phyloP scores from a whole-genome alignment of 2,113 vertebrate species.

The Entosphenus tridentatus region DNA sequence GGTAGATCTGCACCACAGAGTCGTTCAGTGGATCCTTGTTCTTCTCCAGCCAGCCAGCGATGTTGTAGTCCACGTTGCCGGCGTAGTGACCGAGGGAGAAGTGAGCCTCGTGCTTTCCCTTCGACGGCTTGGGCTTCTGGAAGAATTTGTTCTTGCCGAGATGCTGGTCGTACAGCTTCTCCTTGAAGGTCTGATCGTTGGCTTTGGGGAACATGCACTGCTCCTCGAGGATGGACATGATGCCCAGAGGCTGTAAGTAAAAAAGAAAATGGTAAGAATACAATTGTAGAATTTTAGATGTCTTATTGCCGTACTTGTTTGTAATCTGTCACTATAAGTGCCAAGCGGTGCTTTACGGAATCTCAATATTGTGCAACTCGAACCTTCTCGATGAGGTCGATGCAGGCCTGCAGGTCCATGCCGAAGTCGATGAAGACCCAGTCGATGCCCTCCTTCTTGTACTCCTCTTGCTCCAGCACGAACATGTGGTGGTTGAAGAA shows the following conservation, averaged over 20 bases:
- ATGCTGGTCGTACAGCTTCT: slow-evolving; percentile 15
- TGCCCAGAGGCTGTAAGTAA: background rate
- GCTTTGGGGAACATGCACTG: slow-evolving; percentile 6
- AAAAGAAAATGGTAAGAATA: background rate
- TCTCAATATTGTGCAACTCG: background rate
- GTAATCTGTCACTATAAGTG: background rate
- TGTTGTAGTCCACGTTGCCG: slow-evolving; percentile 21
- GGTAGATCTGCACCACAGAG: slow-evolving; percentile 26
- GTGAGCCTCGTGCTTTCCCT: slow-evolving; percentile 12
- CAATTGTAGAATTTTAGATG: background rate
- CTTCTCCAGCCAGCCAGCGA: slow-evolving; percentile 24
- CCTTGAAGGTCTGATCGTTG: slow-evolving; percentile 2
- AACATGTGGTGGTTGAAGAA: slow-evolving; percentile 25
- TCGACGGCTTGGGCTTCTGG: slow-evolving; percentile 13
- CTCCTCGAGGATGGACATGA: slow-evolving; percentile 5
- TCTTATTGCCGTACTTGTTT: background rate
- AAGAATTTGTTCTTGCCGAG: slow-evolving; percentile 14
- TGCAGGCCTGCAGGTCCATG: slow-evolving; percentile 39
- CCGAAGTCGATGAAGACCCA: slow-evolving; percentile 24
- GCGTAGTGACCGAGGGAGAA: slow-evolving; percentile 14
- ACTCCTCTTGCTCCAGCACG: slow-evolving; percentile 42
- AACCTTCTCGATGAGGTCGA: slow-evolving; percentile 47
- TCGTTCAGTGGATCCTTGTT: slow-evolving; percentile 27
- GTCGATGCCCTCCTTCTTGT: slow-evolving; percentile 15
- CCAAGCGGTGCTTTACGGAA: background rate